Evolutionary conservation across 2,888 invertebrate genomes (phyloP), one percentile per base, ranked within the genome.

Genomic region (Orchesellides sinensis): DNA sequence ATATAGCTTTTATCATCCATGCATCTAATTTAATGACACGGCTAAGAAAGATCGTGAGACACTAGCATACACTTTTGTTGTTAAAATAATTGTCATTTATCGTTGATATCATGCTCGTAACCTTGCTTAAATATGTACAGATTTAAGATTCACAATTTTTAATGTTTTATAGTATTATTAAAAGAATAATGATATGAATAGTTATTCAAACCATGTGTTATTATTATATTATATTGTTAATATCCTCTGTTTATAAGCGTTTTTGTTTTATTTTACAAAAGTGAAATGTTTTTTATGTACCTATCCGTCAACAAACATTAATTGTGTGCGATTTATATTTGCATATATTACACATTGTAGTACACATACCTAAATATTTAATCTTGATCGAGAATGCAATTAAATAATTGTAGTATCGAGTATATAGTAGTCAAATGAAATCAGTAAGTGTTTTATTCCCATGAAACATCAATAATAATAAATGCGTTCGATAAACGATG

Each of bases 351-450:
- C 4, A 32, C 17, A 27, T 56, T 45, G 59, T 45, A 54, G 40
- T 52, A 56, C 32, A 61, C 54, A 54, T 6, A 61, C 17, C 25
- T 32, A 40, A n/a, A 45, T 40, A 66, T 75, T 68, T 77, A 68
- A 78, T 69, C 69, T 61, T 78, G 68, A 78, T 78, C 69, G 78
- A 78, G 78, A 78, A 78, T 78, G 78, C 78, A 78, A 78, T 78
- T 78, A 66, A 69, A 61, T 78, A 78, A 69, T 69, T 78, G 69
- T 78, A 66, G 68, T 56, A 61, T 56, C 49, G 69, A 77, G 56
- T 66, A 49, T 6, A 56, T 49, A 77, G 59, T 59, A 68, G 77
- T 77, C 49, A 49, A 49, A 21, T n/a, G 21, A 49, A 17, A 6
- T 19, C 3, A 8, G 54, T 19, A 25, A 54, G 23, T 54, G 54